Evolutionary conservation across 2,797 vertebrate genomes (phyloP).

Genomic region (Botia almorhae): DNA sequence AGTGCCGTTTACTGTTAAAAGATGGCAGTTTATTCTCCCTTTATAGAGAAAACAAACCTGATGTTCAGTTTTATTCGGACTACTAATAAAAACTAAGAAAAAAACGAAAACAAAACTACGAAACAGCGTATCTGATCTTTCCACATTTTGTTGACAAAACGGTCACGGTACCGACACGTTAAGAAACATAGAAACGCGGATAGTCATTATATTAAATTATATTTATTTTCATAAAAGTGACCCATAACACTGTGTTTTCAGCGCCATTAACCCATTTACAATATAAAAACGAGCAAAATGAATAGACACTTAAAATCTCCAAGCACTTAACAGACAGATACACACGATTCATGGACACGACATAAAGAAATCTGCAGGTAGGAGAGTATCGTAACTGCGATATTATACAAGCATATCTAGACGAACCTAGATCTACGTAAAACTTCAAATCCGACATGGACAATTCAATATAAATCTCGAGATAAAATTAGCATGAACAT

Average conservation of each 20-base stretch:
- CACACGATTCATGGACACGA: conserved; percentile 57
- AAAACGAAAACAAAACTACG: not conserved
- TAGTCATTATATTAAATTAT: conserved; percentile 74
- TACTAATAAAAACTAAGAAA: not conserved
- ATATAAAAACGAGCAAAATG: conserved; percentile 63
- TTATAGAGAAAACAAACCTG: not conserved
- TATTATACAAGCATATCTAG: conserved; percentile 87
- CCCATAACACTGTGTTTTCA: conserved; percentile 63
- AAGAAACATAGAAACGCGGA: conserved; percentile 44
- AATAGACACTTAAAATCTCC: conserved; percentile 62
- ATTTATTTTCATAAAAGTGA: conserved; percentile 80
- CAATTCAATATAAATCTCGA: conserved; percentile 91
- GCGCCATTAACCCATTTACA: conserved; percentile 62
- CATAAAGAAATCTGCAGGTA: conserved; percentile 47
- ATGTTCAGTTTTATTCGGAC: not conserved
- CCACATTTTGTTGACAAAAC: not conserved
- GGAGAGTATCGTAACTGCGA: conserved; percentile 68
- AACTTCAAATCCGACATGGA: conserved; percentile 87
- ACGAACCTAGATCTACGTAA: conserved; percentile 87
- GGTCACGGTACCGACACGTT: not conserved
- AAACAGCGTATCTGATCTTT: too few relatives aligned
- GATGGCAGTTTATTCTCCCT: not conserved
- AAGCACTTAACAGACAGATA: conserved; percentile 65
- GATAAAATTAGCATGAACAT: conserved; percentile 75
- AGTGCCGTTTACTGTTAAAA: not conserved